Conservation (phyloP, 2,797 vertebrate species). For the Parotocinclus haroldoi region DNA sequence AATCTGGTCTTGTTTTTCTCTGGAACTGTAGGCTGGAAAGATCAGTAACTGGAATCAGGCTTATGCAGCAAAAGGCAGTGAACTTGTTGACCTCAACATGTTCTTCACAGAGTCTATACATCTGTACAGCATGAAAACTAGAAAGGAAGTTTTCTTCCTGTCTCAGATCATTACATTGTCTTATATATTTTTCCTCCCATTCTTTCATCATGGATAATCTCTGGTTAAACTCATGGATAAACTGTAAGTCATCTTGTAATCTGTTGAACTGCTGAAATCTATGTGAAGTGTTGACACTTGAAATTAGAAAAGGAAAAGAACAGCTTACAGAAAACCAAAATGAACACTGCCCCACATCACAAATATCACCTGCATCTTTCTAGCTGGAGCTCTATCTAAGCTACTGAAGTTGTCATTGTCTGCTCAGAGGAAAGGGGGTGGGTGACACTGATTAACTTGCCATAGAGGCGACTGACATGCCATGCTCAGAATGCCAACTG, state of each 20-base stretch:
- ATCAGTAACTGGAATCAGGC: slow-evolving; percentile 4
- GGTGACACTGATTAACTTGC: slow-evolving; percentile 45
- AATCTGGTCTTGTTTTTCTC: slow-evolving; percentile 51
- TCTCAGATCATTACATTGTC: too few species aligned
- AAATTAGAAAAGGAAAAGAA: too few species aligned
- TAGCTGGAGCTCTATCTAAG: slow-evolving; percentile 31
- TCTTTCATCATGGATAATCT: too few species aligned
- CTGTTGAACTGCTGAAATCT: too few species aligned
- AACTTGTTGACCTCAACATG: slow-evolving; percentile 42
- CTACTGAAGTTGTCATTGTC: background rate
- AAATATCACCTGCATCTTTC: slow-evolving; percentile 43
- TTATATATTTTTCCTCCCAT: too few species aligned
- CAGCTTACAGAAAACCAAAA: background rate
- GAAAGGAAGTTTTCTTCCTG: too few species aligned
- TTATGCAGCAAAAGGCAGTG: slow-evolving; percentile 20
- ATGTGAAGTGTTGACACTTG: too few species aligned
- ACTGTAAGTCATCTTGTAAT: too few species aligned
- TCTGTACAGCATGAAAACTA: background rate
- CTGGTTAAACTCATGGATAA: too few species aligned
- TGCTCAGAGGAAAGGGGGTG: slow-evolving; percentile 1
- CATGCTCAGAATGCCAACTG: slow-evolving; percentile 20
- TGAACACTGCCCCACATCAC: slow-evolving; percentile 23
- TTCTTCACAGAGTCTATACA: slow-evolving; percentile 8
- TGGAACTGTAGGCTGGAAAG: slow-evolving; percentile 38
- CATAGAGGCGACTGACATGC: slow-evolving; percentile 31